Percentiles rank a stretch among this genome's conserved stretches.
Evolutionary conservation across 2,113 vertebrate genomes (phyloP).

Genomic region (Labeo catla): DNA sequence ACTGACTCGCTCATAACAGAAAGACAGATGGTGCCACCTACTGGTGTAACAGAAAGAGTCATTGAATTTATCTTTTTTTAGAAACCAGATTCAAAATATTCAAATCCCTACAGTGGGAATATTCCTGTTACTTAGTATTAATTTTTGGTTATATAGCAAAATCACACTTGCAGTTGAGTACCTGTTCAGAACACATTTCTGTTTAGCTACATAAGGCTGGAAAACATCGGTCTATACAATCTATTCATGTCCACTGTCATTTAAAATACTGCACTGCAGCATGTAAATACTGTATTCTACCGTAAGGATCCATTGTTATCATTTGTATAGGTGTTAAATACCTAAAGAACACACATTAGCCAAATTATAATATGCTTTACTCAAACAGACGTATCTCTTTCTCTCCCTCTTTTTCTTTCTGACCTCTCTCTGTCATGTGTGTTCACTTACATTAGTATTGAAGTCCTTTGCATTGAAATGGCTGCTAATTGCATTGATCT

Average conservation of each 20-base stretch:
- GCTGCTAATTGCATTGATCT: conserved; percentile 56
- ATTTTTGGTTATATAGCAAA: neutral
- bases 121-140: neutral
- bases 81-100: neutral
- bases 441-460: conserved; percentile 50
- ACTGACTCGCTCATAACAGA: neutral
- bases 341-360: neutral
- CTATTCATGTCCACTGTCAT: neutral
- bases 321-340: neutral
- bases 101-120: neutral
- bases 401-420: neutral
- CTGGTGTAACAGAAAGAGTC: neutral
- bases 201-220: neutral
- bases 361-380: conserved; percentile 3
- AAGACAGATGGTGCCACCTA: neutral
- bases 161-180: neutral
- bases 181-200: neutral
- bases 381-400: conserved; percentile 2
- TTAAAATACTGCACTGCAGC: neutral
- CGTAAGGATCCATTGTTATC: neutral
- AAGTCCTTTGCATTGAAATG: conserved; percentile 39
- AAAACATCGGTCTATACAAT: neutral
- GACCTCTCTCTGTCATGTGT: conserved; percentile 35
- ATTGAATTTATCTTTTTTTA: neutral
- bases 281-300: neutral